Conservation (phyloP, 2,113 vertebrate species). For the Gavia stellata region DNA sequence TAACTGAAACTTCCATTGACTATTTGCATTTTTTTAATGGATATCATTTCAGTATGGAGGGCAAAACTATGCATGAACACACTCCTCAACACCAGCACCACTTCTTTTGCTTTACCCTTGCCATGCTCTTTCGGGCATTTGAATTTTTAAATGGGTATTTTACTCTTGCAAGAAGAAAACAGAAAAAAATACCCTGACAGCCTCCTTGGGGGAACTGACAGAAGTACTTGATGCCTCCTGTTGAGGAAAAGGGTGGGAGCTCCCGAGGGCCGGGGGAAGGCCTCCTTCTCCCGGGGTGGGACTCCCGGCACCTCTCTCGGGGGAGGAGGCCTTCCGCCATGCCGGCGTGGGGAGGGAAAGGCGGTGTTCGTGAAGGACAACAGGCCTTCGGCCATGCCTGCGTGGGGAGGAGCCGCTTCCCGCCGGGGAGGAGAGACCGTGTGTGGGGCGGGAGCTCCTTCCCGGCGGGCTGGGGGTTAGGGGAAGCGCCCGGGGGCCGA, state of each 20-base stretch:
- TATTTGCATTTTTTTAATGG: not conserved
- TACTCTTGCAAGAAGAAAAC: not conserved
- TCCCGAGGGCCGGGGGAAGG: not conserved
- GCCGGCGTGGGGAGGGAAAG: accelerated
- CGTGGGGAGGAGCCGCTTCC: not conserved
- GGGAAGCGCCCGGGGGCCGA: not conserved
- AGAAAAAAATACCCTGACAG: too few species aligned
- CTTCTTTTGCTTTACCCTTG: not conserved
- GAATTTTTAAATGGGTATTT: not conserved
- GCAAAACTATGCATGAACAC: accelerated
- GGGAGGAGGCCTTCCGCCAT: accelerated
- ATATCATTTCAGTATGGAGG: not conserved
- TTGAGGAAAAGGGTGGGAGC: not conserved
- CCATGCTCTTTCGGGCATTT: not conserved
- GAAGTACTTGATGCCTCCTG: too few species aligned
- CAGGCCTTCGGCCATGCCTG: not conserved
- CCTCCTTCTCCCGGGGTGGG: accelerated
- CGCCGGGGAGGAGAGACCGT: not conserved
- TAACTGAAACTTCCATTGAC: not conserved
- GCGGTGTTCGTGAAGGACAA: accelerated
- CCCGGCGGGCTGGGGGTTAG: not conserved
- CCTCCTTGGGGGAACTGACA: accelerated
- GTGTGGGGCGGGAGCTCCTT: not conserved
- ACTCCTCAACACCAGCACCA: not conserved
- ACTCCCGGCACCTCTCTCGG: accelerated